Base-by-base conservation (phyloP, 2,797 vertebrate species). In the Epinephelus coioides region DNA sequence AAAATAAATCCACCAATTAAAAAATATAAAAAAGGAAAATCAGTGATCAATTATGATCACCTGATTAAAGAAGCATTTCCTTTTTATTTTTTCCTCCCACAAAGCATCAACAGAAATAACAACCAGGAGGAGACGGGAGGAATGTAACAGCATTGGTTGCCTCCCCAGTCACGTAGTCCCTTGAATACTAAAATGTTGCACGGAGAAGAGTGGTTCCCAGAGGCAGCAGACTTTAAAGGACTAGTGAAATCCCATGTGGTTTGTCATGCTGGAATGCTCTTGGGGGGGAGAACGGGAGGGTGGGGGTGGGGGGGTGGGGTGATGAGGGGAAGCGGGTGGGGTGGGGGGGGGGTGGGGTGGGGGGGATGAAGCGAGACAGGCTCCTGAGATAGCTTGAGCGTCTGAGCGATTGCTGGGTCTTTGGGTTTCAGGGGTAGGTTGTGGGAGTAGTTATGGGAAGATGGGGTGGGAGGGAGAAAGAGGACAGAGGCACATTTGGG, bases 211-310 rank as follows among this genome's bases (percentile, higher is more conserved):
- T 81, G 90, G 81, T 93, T 95, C 95, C 94, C 92, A 95, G 91
- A 94, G 94, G 93, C 91, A 91, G 92, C 89, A 89, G 91, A 93
- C 93, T 95, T 95, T 95, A 94, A 95, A 96, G 93, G 92, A 92
- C 92, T 90, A 89, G 86, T 89, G 91, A 95, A 94, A 95, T 95
- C 94, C 94, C 94, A 88, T 92, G 94, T 92, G 94, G 94, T 94
- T 95, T 95, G 93, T 95, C 94, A 95, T 90, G 93, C 93, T 92
- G 92, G 91, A 94, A 95, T 93, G 92, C 93, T 91, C 86, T 83
- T 78, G 69, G 82, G 76, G 53, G 63, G 44, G 38, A 19, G 64
- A 11, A 44, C 43, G 34, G 73, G 72, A 27, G 66, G 66, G 19
- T 69, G 73, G 73, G 54, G 66, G n/a, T 1, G 21, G 21, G 21